Base-by-base conservation (phyloP, 2,113 vertebrate genomes). In the Pomatostomus ruficeps region DNA sequence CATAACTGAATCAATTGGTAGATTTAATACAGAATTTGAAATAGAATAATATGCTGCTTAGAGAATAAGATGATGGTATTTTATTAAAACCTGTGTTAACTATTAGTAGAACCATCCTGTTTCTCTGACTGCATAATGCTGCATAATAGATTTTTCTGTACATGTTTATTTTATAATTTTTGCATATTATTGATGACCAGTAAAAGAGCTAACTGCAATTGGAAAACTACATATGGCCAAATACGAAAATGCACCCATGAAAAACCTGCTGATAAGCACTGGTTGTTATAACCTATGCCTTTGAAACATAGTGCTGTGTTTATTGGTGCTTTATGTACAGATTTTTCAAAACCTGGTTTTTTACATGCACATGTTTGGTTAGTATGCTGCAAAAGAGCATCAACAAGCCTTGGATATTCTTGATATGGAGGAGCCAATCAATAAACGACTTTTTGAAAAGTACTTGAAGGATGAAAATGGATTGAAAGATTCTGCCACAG, bases 371-470 rank as follows among this genome's bases (percentile, higher is more conserved):
- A 0, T 68, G 14, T 77, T 66, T 83, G 90, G 33, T 72, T 75
- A 99, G 99, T 99, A 99, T 97, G 99, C 99, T 97, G 99, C 99
- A 48, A 99, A 99, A 98, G 99, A 99, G 87, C 98, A 99, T 96
- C 99, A 99, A 46, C 99, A 99, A 97, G 99, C 99, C 51, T 98
- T 99, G 82, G 99, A 99, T 96, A 99, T 99, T 93, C 98, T 99
- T 82, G 99, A 99, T 70, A 98, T 99, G 98, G 99, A 99, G 91
- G 99, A 99, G 84, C 98, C 99, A 36, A 98, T 98, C 88, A 98
- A 98, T 96, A 99, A 98, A 97, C 98, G 98, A 91, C 95, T 99
- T 79, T 98, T 99, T 89, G 99, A 99, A 86, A 99, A 98, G 88
- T 98, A 97, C 92, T 67, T 91, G 79, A 99, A 99, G 93, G 99